A percentile compares a stretch with the other conserved stretches of the same genome.
These are phyloP conservation scores for Odontamblyopus rebecca DNA, from an alignment of 2,797 vertebrate genomes.

Conservation along the genomic window DNA sequence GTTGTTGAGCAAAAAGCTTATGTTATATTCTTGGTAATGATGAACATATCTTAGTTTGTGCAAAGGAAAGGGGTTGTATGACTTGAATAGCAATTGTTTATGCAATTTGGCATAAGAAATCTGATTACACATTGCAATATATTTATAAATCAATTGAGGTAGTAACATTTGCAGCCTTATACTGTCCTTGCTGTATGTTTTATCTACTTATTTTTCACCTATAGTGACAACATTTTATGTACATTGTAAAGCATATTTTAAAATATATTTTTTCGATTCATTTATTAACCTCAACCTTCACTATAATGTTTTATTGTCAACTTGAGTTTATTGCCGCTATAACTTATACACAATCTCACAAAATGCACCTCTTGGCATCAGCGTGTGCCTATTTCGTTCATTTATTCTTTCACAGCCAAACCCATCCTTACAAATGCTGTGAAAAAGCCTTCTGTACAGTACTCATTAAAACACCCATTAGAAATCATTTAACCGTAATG, in stretches of 20 bases:
- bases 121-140: not conserved
- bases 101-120: not conserved
- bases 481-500: constrained; percentile 72
- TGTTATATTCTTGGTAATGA: not conserved
- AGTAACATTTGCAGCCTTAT: not conserved
- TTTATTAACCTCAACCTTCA: not conserved
- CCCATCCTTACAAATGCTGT: constrained; percentile 21
- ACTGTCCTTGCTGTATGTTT: not conserved
- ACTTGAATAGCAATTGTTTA: no score
- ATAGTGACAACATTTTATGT: not conserved
- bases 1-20: not conserved
- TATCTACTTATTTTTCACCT: not conserved
- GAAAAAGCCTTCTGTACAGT: constrained; percentile 39
- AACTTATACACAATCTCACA: not conserved
- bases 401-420: constrained; percentile 13
- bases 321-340: not conserved
- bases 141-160: not conserved
- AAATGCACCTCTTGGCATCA: not conserved
- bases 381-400: constrained; percentile 9
- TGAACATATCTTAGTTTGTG: not conserved
- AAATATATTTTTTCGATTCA: not conserved
- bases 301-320: not conserved
- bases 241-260: not conserved
- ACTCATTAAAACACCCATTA: constrained; percentile 70
- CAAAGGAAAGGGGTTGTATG: not conserved